Base-by-base conservation (phyloP, 64 coral and sea anemone species). In the Stichodactyla helianthus region DNA sequence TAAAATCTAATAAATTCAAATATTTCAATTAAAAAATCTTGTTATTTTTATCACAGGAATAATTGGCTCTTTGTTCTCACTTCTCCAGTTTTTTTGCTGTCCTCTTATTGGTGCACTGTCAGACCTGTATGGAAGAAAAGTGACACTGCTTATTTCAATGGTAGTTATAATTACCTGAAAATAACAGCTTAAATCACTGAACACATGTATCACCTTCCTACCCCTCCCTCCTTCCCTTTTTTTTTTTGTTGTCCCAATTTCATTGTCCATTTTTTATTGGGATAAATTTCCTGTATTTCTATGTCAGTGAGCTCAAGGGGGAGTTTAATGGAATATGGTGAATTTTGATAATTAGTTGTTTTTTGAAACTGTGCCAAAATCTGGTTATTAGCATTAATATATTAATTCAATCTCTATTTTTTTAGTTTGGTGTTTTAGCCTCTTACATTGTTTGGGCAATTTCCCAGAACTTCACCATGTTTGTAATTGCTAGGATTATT, bases 381-480 rank as follows among this genome's bases (percentile, higher is more conserved):
- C 2, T 56, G 25, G 2, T 44, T 44, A 44, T 44, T 3, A 44
- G 35, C 35, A n/a, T 68, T 31, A 59, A 61, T 2, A 17, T 23
- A 65, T 18, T 59, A 50, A 2, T 63, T 18, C 3, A 53, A 53
- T 81, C 5, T 50, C 25, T 51, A 59, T 78, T 85, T 54, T n/a
- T 91, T 88, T 31, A 98, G 95, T 67, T 87, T 60, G 95, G 95
- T 74, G 92, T 98, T 17, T 77, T 94, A 25, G 50, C 87, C n/a
- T 98, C 95, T 2, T 94, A 98, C 82, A 58, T 86, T 78, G 82
- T 94, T 0, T 98, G 95, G 95, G 95, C 95, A 11, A 79, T 58
- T 59, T 98, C 95, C 5, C 79, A 86, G n/a, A 98, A 92, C 54
- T 98, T 98, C 58, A 98, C 92, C n/a, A 62, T 98, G 64, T 98